A percentile compares a stretch with the other conserved stretches of the same genome.
Conservation (phyloP, 2,888 invertebrate genomes). For the Ischnura elegans region DNA sequence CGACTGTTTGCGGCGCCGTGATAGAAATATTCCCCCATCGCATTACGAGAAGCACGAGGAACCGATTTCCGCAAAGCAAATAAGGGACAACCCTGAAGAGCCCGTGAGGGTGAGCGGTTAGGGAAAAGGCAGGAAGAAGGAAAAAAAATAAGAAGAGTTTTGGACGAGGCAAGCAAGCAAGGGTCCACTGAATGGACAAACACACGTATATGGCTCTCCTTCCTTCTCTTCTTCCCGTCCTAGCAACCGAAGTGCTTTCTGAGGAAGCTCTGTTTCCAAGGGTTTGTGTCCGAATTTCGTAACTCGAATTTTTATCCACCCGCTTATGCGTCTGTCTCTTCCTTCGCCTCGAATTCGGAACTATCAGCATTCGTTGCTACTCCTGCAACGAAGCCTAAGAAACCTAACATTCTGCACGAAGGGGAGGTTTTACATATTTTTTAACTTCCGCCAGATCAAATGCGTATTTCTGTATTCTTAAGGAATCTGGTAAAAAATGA, state of each 20-base stretch:
- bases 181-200: conserved; percentile 24
- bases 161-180: conserved; percentile 1
- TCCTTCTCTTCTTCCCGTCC: not conserved
- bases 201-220: conserved; percentile 12
- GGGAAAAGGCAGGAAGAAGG: not conserved
- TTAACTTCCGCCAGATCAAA: no score
- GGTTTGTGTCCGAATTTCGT: not conserved
- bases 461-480: no score
- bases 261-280: not conserved
- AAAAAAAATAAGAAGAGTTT: not conserved
- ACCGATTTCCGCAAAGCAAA: conserved; percentile 4
- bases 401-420: no score
- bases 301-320: not conserved
- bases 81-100: not conserved
- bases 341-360: not conserved
- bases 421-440: no score
- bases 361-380: no score
- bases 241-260: not conserved
- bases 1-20: not conserved
- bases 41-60: not conserved
- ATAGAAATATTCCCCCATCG: not conserved
- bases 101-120: not conserved
- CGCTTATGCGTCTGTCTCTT: not conserved
- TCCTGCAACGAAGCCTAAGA: no score
- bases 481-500: no score